Conservation (phyloP, 2,113 vertebrate species). For the Andinoacara biseriatus region DNA sequence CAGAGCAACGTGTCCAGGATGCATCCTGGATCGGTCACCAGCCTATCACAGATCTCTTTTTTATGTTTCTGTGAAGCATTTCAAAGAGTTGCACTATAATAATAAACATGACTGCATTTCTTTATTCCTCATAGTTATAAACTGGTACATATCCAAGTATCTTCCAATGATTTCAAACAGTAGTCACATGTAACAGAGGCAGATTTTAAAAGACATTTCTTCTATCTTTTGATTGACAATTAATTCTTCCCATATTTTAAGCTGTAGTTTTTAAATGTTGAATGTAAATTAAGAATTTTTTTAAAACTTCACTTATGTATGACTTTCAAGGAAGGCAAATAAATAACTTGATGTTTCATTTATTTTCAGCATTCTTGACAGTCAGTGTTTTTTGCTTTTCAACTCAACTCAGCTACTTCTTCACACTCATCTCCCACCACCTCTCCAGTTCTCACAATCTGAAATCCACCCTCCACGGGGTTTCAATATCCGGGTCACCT, state of each 20-base stretch:
- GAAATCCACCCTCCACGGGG: constrained; percentile 29
- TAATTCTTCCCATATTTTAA: not conserved
- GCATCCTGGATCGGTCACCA: no score
- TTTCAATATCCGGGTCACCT: constrained; percentile 60
- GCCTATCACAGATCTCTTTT: no score
- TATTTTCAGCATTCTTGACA: not conserved
- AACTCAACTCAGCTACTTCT: not conserved
- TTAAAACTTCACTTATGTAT: not conserved
- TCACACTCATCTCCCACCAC: constrained; percentile 11
- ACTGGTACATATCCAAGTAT: no score
- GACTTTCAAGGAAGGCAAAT: not conserved
- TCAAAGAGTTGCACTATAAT: no score
- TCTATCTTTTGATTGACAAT: not conserved
- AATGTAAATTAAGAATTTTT: accelerated
- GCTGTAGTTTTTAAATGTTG: not conserved
- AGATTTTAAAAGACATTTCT: not conserved
- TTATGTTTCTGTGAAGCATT: no score
- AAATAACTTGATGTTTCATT: not conserved
- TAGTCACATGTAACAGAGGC: no score
- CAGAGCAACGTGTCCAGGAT: no score
- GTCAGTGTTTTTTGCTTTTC: not conserved
- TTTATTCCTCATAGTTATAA: no score
- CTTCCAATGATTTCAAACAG: no score
- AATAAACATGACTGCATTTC: no score
- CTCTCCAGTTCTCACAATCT: constrained; percentile 37